Evolutionary conservation across 1,140 invertebrate species (phyloP).

Genomic region (Ridgeia piscesae): DNA sequence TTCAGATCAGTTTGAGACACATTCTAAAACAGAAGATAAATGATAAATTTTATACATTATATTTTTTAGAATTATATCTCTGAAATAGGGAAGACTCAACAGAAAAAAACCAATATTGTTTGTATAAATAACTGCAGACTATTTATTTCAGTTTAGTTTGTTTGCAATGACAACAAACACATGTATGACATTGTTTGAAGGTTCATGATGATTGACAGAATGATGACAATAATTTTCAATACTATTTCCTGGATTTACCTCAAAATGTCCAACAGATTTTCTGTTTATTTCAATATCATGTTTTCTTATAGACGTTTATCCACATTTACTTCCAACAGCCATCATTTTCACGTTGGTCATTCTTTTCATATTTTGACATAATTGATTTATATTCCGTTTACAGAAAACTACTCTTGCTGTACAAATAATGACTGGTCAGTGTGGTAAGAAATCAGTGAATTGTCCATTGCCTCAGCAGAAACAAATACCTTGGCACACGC

Average conservation of each 20-base stretch:
- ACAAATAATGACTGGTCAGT: background rate
- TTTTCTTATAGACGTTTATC: background rate
- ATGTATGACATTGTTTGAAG: too few relatives aligned
- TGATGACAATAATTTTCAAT: too few relatives aligned
- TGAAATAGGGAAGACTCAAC: background rate
- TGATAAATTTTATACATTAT: background rate
- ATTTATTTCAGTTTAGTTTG: too few relatives aligned
- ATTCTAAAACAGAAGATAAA: slow-evolving; percentile 25
- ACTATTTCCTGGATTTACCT: background rate
- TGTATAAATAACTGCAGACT: too few relatives aligned
- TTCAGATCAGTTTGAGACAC: slow-evolving; percentile 60
- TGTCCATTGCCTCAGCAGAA: background rate
- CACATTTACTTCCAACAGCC: background rate
- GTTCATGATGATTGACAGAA: too few relatives aligned
- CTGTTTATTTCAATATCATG: background rate
- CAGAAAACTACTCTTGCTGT: background rate
- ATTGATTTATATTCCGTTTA: background rate
- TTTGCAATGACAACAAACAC: too few relatives aligned
- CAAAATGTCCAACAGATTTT: background rate
- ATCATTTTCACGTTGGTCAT: background rate
- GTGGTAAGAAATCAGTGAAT: background rate
- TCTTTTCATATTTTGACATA: background rate
- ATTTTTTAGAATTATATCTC: background rate
- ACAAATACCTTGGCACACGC: slow-evolving; percentile 59
- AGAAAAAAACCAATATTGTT: background rate